Base-by-base conservation (phyloP, 1,140 invertebrate species). In the Rhysida immarginata region DNA sequence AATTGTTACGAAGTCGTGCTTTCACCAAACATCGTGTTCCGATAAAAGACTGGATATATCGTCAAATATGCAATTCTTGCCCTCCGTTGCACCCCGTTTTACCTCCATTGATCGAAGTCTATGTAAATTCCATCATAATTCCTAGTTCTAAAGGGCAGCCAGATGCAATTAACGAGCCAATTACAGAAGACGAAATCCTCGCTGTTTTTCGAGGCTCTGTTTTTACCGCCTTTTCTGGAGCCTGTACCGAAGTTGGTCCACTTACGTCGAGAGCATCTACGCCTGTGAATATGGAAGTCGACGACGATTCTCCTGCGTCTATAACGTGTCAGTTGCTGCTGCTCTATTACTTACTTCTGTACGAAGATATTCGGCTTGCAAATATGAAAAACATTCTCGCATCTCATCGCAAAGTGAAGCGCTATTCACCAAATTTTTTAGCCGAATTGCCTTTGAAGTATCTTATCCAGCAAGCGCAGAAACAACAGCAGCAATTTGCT, bases 21-120 rank as follows among this genome's bases (percentile, higher is more conserved):
- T 98, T 97, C 66, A 88, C 91, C 0, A 96, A 96, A 71, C 86
- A 99, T 66, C 89, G 90, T 68, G 91, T 92, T 0, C 85, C 87
- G 0, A 92, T 93, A 3, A 91, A 92, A 74, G 84, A 87, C 62
- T 96, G 92, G 91, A 94, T 96, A 53, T 95, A 91, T 62, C 68
- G 83, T 59, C 94, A 98, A 74, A 86, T 97, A 44, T 89, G 87
- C 62, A 81, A 81, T 45, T 85, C 87, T 54, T 78, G 80, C 0
- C 78, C 84, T 23, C 94, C 94, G 0, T 69, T 98, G 26, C 93
- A 98, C 75, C 87, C 92, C 0, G 85, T 96, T 16, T 74, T 96
- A 59, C 91, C 91, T 0, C 82, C 85, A n/a, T 70, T 98, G 5
- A 85, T 97, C 0, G 92, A 96, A 73, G 90, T 92, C 0, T 98